A percentile compares a stretch with the other conserved stretches of the same genome.
Conservation (phyloP, 2,888 invertebrate species). For the Drosophila anomalata region DNA sequence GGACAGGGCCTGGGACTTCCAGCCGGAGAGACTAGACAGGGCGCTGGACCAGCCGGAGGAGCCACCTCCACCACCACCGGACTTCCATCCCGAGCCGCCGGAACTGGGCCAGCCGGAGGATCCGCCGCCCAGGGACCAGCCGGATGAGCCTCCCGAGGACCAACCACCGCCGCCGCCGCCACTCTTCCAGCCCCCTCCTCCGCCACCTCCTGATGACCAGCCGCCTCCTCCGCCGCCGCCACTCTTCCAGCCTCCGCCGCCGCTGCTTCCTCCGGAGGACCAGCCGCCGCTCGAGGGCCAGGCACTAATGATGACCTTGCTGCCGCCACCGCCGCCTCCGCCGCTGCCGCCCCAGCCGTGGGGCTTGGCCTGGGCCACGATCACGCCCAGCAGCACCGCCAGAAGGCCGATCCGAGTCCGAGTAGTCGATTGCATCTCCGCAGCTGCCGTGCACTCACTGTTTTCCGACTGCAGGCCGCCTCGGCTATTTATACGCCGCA, state of each 20-base stretch:
- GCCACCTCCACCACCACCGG: constrained; percentile 39
- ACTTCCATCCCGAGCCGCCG: constrained; percentile 45
- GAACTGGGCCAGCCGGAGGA: constrained; percentile 26
- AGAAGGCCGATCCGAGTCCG: constrained; percentile 43
- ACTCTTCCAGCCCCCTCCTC: constrained; percentile 42
- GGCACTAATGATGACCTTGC: constrained; percentile 53
- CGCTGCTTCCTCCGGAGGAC: constrained; percentile 8
- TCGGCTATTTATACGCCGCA: constrained; percentile 68
- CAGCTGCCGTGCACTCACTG: constrained; percentile 74
- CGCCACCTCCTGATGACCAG: constrained; percentile 34
- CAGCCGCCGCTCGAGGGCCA: constrained; percentile 46
- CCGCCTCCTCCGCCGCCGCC: constrained; percentile 31
- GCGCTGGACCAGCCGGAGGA: constrained; percentile 53
- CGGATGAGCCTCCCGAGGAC: constrained; percentile 38
- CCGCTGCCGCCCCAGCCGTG: constrained; percentile 65
- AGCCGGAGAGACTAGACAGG: not conserved
- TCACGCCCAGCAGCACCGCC: constrained; percentile 49
- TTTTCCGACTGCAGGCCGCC: constrained; percentile 65
- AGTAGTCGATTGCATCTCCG: constrained; percentile 59
- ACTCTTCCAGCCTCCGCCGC: constrained; percentile 50
- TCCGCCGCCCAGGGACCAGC: constrained; percentile 15
- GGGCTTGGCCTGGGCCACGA: constrained; percentile 55
- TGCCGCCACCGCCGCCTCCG: constrained; percentile 49
- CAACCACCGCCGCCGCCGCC: constrained; percentile 48
- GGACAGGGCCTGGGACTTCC: constrained; percentile 5